These are phyloP conservation scores for Idaea straminata DNA, from an alignment of 2,888 invertebrate genomes.

Conservation along the genomic window DNA sequence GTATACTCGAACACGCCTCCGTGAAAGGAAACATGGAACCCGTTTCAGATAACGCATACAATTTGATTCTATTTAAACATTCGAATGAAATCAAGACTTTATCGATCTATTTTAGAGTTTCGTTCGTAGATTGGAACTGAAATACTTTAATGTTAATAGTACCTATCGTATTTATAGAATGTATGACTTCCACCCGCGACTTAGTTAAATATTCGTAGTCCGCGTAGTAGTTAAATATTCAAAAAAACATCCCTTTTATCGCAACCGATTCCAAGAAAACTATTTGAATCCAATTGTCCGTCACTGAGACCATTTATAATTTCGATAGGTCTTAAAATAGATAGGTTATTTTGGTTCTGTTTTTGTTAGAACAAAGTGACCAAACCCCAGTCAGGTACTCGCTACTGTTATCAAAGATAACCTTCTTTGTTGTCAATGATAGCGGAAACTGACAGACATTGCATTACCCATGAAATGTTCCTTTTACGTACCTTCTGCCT, in stretches of 20 bases:
- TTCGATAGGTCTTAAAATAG: background rate
- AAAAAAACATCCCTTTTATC: too few species aligned
- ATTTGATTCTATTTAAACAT: constrained; percentile 57
- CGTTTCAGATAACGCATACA: constrained; percentile 66
- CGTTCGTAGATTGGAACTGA: background rate
- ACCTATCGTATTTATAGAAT: too few species aligned
- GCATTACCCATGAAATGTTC: background rate
- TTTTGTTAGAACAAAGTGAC: constrained; percentile 4
- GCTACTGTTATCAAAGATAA: background rate
- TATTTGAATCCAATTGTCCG: too few species aligned
- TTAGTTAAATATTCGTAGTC: too few species aligned
- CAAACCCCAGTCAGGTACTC: background rate
- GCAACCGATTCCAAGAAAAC: too few species aligned
- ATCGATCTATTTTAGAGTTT: background rate
- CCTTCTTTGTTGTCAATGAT: background rate
- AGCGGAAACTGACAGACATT: background rate
- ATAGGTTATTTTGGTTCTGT: background rate
- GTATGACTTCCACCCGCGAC: too few species aligned
- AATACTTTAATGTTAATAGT: background rate
- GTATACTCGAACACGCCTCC: constrained; percentile 18
- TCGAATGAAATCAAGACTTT: constrained; percentile 15
- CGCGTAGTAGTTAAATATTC: too few species aligned
- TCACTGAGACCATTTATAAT: too few species aligned
- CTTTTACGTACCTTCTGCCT: background rate
- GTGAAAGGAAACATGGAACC: constrained; percentile 54